Base-by-base conservation (phyloP, 2,113 vertebrate species). In the Lophius piscatorius region DNA sequence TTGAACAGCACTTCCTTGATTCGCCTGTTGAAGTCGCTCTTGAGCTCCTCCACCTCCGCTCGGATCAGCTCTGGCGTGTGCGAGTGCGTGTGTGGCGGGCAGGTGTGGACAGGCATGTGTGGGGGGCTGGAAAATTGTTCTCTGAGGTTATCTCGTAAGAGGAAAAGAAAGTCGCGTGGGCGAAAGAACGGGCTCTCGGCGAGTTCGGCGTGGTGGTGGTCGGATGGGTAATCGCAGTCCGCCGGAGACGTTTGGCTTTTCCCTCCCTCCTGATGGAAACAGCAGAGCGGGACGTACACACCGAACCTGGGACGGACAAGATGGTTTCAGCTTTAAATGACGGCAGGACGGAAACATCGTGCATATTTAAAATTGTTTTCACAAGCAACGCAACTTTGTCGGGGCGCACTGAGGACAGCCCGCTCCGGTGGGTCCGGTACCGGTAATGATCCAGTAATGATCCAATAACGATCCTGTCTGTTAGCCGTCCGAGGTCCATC, bases 1-100 rank as follows among this genome's bases (percentile, higher is more conserved):
- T 99, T 99, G 93, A 98, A 99, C 67, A 99, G 94, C 73, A 99
- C 97, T 88, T 99, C 97, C 83, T 99, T 98, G 76, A 99, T 98
- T 57, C 97, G 92, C 44, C 94, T 94, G 87, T 99, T 99, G 86
- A 99, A 99, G 88, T 98, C 96, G 33, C 94, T 94, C 90, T 97
- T 98, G 54, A 99, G 92, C 84, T 96, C 95, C 84, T 99, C 95
- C 71, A 99, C 96, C 82, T 99, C 97, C 5, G 92, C 93, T 34
- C 97, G 95, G 62, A 99, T 98, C 75, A 97, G 89, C 81, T 97
- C 96, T 0, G 97, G 97, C 4, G 97, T 97, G 14, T 95, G 93
- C 1, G 94, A 92, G 70, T 97, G 93, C 91, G 91, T 97, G 93
- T 12, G 93, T 81, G 70, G 95, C 83, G 95, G 96, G 73, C 97